Conservation (phyloP, 2,797 vertebrate genomes). For the Micrastur ruficollis region DNA sequence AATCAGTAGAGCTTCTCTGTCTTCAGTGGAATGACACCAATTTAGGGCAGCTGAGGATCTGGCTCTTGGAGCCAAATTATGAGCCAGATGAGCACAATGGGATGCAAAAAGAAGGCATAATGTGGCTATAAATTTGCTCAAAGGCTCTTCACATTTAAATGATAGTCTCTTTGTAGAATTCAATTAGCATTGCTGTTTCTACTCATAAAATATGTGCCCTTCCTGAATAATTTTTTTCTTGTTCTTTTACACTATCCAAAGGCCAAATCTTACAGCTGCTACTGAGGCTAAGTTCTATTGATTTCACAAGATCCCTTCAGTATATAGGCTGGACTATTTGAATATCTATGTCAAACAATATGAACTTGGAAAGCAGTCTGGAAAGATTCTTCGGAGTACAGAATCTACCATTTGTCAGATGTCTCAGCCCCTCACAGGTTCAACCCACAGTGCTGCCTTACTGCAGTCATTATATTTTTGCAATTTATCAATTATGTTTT, state of each 20-base stretch:
- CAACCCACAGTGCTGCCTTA: neutral
- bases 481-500: neutral
- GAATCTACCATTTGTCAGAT: neutral
- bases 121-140: conserved; percentile 45
- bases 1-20: conserved; percentile 5
- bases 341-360: neutral
- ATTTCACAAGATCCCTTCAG: neutral
- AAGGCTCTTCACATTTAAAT: conserved; percentile 47
- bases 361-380: neutral
- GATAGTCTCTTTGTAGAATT: conserved; percentile 48
- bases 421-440: neutral
- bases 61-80: conserved; percentile 33
- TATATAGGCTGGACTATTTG: neutral
- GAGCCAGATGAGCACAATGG: conserved; percentile 50
- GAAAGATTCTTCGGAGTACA: neutral
- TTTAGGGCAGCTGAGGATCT: conserved; percentile 46
- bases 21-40: neutral
- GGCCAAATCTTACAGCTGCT: conserved; percentile 46
- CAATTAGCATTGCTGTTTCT: conserved; percentile 47
- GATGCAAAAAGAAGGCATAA: conserved; percentile 40
- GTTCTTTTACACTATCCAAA: neutral
- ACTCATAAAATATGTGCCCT: conserved; percentile 35
- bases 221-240: conserved; percentile 12
- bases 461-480: neutral
- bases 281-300: neutral